phyloP scores from a whole-genome alignment of 1,140 invertebrate genomes.

The Cydia strobilella region DNA sequence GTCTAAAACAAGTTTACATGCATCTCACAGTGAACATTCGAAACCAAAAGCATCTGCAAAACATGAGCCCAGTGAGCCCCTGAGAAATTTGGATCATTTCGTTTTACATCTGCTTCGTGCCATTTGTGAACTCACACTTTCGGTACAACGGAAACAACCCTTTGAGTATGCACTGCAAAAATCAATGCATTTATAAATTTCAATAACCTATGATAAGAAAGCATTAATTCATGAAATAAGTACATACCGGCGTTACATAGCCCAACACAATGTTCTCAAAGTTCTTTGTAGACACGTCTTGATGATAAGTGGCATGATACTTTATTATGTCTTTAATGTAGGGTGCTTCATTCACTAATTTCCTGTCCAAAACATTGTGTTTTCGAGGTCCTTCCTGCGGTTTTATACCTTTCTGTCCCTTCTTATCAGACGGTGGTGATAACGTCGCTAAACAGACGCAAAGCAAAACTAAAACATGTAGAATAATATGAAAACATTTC shows the following conservation, averaged over 20 bases:
- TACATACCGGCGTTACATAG: conserved; percentile 92
- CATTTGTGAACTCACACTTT: no score
- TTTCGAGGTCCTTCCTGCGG: conserved; percentile 83
- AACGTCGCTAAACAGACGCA: conserved; percentile 73
- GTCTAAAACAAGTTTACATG: no score
- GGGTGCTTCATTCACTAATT: conserved; percentile 84
- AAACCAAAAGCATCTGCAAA: no score
- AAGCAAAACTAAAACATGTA: conserved; percentile 59
- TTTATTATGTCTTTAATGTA: conserved; percentile 87
- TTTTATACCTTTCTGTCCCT: conserved; percentile 73
- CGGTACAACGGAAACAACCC: no score
- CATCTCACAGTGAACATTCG: no score
- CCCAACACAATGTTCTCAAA: conserved; percentile 89
- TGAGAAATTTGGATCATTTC: no score
- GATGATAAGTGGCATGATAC: conserved; percentile 87
- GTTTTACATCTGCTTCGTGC: no score
- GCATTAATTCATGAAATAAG: not conserved
- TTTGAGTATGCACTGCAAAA: no score
- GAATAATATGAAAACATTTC: conserved; percentile 56
- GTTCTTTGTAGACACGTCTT: conserved; percentile 83
- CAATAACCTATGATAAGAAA: conserved; percentile 27
- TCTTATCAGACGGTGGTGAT: conserved; percentile 77
- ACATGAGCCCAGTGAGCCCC: no score
- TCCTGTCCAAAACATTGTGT: conserved; percentile 85
- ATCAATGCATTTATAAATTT: no score